Percentiles rank a stretch among this genome's conserved stretches.
Evolutionary conservation across 1,140 invertebrate genomes (phyloP).

Genomic region (Anthonomus grandis): DNA sequence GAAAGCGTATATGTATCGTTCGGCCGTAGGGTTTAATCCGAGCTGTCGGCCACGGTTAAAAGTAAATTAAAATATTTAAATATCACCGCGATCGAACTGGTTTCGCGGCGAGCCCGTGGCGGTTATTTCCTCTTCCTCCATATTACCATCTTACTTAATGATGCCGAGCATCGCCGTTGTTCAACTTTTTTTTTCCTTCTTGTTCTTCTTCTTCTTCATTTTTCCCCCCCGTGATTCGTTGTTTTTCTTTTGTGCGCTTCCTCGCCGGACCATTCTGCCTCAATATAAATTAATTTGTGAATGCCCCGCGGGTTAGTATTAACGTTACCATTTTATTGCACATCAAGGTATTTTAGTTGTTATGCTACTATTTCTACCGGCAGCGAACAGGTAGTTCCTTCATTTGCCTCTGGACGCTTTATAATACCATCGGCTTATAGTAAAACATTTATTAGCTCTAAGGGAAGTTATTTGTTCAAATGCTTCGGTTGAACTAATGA

Average conservation of each 20-base stretch:
- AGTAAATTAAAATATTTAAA: conserved; percentile 16
- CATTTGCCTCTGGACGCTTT: too few species aligned
- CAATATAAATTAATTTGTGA: conserved; percentile 15
- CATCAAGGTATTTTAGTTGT: too few species aligned
- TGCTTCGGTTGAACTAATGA: too few species aligned
- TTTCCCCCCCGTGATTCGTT: not conserved
- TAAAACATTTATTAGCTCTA: too few species aligned
- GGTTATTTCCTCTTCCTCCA: conserved; percentile 19
- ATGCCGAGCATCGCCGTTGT: conserved; percentile 11
- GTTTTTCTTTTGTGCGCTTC: not conserved
- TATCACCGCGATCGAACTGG: conserved; percentile 16
- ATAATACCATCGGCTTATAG: too few species aligned
- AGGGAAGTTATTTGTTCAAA: too few species aligned
- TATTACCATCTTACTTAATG: conserved; percentile 17
- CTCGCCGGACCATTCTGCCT: too few species aligned
- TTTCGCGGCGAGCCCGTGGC: conserved; percentile 8
- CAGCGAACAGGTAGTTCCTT: too few species aligned
- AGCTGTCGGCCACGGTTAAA: too few species aligned
- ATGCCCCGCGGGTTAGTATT: conserved; percentile 11
- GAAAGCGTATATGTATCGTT: too few species aligned
- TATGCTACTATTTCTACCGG: too few species aligned
- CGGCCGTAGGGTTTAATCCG: too few species aligned
- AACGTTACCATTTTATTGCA: conserved; percentile 14
- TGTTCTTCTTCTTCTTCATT: not conserved
- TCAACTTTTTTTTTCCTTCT: conserved; percentile 6